These are phyloP conservation scores for Crenuchus spilurus DNA, from an alignment of 2,797 vertebrate species.

Conservation along the genomic window DNA sequence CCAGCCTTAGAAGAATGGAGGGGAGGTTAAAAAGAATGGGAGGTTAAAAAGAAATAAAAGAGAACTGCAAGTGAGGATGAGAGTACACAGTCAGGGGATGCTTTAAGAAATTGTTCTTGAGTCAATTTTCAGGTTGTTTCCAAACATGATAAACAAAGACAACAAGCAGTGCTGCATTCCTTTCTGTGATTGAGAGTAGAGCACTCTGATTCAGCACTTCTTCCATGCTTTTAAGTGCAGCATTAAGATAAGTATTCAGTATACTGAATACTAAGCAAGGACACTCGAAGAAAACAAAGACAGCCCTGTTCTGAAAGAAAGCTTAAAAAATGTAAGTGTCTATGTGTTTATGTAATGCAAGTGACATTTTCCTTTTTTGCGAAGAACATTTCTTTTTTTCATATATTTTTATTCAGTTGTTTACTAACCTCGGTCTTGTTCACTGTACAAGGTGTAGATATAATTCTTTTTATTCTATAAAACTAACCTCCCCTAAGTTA, in stretches of 20 bases:
- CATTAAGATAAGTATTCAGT: not conserved
- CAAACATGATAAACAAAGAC: slow-evolving; percentile 10
- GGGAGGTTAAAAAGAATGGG: slow-evolving; percentile 66
- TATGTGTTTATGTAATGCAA: not conserved
- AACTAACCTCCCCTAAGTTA: slow-evolving; percentile 8
- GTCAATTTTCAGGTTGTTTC: slow-evolving; percentile 10
- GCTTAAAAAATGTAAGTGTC: not conserved
- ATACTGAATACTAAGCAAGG: slow-evolving; percentile 11
- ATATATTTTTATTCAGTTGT: not conserved
- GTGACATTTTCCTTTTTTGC: not conserved
- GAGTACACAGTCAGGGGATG: slow-evolving; percentile 56
- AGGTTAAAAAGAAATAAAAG: slow-evolving; percentile 28
- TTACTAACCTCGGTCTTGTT: no score
- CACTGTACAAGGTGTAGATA: no score
- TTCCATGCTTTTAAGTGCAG: not conserved
- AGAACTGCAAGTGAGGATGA: slow-evolving; percentile 46
- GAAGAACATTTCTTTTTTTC: not conserved
- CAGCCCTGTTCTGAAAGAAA: not conserved
- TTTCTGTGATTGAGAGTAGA: slow-evolving; percentile 6
- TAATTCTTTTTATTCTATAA: no score
- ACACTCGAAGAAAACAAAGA: not conserved
- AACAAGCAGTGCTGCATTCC: not conserved
- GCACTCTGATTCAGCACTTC: not conserved
- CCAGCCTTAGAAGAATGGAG: slow-evolving; percentile 53
- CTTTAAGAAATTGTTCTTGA: slow-evolving; percentile 16